Evolutionary conservation across 2,113 vertebrate genomes (phyloP), one percentile per base, ranked within the genome.

Genomic region (Nanorana parkeri): DNA sequence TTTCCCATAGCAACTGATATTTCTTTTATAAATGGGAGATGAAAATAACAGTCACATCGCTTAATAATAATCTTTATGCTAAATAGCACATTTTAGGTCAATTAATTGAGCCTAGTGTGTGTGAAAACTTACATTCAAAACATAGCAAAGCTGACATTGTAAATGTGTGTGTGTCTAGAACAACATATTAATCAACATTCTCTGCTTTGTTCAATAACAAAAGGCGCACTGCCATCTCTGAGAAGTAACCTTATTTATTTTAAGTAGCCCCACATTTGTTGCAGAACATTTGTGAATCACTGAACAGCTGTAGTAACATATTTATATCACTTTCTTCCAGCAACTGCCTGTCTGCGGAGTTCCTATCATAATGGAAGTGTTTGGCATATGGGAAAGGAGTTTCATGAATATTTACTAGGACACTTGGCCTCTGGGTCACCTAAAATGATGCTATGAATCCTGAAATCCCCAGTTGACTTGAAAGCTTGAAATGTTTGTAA

Each of bases 341-440:
- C 80, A 83, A 76, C 80, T 83, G 63, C 68, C 71, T 83, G 80
- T 61, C 63, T 28, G 36, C 52, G 52, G 80, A 66, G 69, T 68
- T 83, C 80, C 61, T 26, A n/a, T 67, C 71, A 58, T 76, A 68
- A 68, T 83, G 61, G 26, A n/a, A 72, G 67, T 58, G 71, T 66
- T 56, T 81, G 80, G 41, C 80, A 58, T 68, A 60, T 58, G 63
- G 61, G 56, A 6, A 41, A 24, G 63, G 23, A 66, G 51, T 24
- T 23, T 32, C 71, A 73, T 55, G 61, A 66, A 81, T 74, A 64
- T 74, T 67, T 76, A 68, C 52, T 68, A 66, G 15, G 15, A 51
- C 71, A 68, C 52, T 76, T 83, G 64, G 52, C 52, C 68, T 17
- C 47, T 10, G 52, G 71, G 68, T 76, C 72, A 81, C 60, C 47